Evolutionary conservation across 2,888 invertebrate species (phyloP).

Genomic region (Plagodis dolabraria): DNA sequence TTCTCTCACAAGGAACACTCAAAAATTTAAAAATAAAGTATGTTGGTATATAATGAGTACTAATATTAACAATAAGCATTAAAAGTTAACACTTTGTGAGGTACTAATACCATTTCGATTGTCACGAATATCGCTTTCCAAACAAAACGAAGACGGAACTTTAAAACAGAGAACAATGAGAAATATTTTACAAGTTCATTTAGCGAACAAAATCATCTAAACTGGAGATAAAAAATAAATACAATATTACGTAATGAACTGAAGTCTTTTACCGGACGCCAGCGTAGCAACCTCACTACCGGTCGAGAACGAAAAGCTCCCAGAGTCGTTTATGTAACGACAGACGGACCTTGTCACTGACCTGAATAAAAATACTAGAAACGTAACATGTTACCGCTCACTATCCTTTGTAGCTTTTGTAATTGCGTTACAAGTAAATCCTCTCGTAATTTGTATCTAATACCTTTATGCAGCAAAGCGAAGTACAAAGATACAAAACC

Average conservation of each 20-base stretch:
- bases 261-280: slow-evolving; percentile 49
- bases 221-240: slow-evolving; percentile 49
- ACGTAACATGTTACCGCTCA: slow-evolving; percentile 41
- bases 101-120: not conserved
- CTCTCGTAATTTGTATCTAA: slow-evolving; percentile 66
- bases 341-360: slow-evolving; percentile 38
- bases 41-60: too few relatives aligned
- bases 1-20: not conserved
- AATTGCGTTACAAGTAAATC: slow-evolving; percentile 48
- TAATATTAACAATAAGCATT: too few relatives aligned
- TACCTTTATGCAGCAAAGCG: slow-evolving; percentile 65
- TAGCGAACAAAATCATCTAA: slow-evolving; percentile 55
- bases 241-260: slow-evolving; percentile 63
- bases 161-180: slow-evolving; percentile 45
- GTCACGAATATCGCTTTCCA: slow-evolving; percentile 37
- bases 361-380: slow-evolving; percentile 39
- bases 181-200: slow-evolving; percentile 60
- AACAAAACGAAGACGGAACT: slow-evolving; percentile 42
- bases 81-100: too few relatives aligned
- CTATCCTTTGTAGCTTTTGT: slow-evolving; percentile 40
- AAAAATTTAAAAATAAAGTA: not conserved
- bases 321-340: slow-evolving; percentile 39
- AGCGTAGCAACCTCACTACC: slow-evolving; percentile 37
- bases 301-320: slow-evolving; percentile 42
- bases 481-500: slow-evolving; percentile 68